These are phyloP conservation scores for Lycopodina hypogea DNA, from an alignment of 37 sponge, comb jelly and placozoan genomes.

Conservation along the genomic window DNA sequence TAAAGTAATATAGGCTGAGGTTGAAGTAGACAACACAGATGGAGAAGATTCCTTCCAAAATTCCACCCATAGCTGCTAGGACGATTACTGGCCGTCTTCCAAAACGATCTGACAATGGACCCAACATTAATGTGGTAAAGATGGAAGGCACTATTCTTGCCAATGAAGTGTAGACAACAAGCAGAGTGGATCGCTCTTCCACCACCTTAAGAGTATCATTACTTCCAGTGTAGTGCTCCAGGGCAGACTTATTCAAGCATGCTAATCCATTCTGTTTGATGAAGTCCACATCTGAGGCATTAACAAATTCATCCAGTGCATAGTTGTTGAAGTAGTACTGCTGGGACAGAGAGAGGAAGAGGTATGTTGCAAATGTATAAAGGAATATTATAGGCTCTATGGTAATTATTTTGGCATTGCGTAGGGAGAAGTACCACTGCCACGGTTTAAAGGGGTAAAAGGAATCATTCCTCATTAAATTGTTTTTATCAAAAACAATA, in stretches of 20 bases:
- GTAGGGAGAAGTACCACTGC: not conserved
- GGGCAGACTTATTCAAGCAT: not conserved
- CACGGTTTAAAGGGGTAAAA: constrained; percentile 11
- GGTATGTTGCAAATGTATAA: constrained; percentile 26
- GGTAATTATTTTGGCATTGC: constrained; percentile 20
- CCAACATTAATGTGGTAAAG: constrained; percentile 25
- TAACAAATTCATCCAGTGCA: not conserved
- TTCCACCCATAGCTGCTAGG: constrained; percentile 6
- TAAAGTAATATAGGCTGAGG: constrained; percentile 15
- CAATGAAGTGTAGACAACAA: constrained; percentile 14
- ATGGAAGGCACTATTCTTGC: not conserved
- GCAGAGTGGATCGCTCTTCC: constrained; percentile 1
- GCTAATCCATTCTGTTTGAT: constrained; percentile 1
- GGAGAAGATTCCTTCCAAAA: not conserved
- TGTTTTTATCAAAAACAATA: too few relatives aligned
- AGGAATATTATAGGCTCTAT: constrained; percentile 52
- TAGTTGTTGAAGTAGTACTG: constrained; percentile 44
- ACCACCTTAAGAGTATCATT: constrained; percentile 5
- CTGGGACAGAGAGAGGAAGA: constrained; percentile 8
- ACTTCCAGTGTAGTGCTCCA: not conserved
- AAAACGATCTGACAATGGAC: constrained; percentile 41
- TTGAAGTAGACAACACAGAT: constrained; percentile 25
- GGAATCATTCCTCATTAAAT: too few relatives aligned
- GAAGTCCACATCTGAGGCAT: not conserved
- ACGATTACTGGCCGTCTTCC: constrained; percentile 37